phyloP scores from a whole-genome alignment of 2,113 vertebrate species.

The Pseudorectes ferrugineus region DNA sequence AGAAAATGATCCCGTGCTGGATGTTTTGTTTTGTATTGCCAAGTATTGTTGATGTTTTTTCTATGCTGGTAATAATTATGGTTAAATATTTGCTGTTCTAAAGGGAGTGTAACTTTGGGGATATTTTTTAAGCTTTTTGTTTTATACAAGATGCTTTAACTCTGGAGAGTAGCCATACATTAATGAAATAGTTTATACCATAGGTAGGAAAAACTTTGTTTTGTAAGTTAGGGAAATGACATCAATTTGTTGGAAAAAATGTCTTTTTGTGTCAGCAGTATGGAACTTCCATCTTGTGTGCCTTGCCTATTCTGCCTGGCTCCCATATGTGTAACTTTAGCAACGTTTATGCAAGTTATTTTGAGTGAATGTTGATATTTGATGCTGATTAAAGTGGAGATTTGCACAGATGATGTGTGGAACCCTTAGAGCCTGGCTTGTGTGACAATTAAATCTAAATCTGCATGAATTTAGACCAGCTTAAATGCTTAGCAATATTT shows the following conservation, averaged over 20 bases:
- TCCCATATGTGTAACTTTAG: background rate
- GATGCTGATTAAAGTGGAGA: background rate
- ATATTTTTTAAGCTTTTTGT: background rate
- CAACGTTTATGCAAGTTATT: background rate
- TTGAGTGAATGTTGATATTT: background rate
- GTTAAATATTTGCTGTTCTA: background rate
- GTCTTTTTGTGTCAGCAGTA: background rate
- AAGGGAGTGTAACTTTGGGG: background rate
- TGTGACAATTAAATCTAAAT: conserved; percentile 22
- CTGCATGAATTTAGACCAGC: conserved; percentile 14
- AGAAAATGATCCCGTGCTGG: background rate
- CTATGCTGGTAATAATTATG: background rate
- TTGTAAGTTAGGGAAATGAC: background rate
- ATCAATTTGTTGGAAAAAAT: background rate
- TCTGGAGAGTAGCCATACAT: background rate
- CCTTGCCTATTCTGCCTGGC: background rate
- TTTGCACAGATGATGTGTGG: conserved; percentile 15
- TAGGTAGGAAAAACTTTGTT: background rate
- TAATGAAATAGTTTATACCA: background rate
- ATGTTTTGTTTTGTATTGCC: background rate
- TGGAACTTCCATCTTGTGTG: background rate
- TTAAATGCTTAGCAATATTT: conserved; percentile 51
- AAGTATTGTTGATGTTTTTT: background rate
- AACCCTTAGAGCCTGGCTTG: background rate
- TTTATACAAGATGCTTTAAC: background rate